Evolutionary conservation across 2,113 vertebrate genomes (phyloP).

Genomic region (Puntigrus tetrazona): DNA sequence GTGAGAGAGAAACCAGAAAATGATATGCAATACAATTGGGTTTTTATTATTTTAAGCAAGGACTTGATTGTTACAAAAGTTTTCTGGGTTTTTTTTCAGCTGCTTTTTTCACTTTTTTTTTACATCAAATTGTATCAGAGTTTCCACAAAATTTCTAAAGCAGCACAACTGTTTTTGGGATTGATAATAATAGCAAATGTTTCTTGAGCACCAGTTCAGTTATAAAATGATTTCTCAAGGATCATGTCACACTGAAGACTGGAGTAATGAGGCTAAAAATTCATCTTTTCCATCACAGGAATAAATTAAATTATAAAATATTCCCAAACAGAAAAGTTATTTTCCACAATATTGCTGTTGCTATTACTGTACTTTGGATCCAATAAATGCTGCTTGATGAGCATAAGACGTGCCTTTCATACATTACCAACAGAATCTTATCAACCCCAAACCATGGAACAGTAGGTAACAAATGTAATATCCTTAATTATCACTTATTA

Average conservation of each 20-base stretch:
- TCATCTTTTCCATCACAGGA: background rate
- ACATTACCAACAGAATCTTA: background rate
- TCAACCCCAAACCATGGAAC: background rate
- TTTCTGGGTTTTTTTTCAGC: background rate
- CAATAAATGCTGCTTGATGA: background rate
- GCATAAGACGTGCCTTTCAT: background rate
- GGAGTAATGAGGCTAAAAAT: background rate
- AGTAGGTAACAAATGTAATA: background rate
- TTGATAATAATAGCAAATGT: background rate
- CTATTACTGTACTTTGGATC: background rate
- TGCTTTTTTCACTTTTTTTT: background rate
- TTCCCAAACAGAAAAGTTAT: background rate
- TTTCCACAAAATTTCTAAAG: background rate
- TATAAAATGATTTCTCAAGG: background rate
- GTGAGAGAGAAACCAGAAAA: background rate
- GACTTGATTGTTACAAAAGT: background rate
- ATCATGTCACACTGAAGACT: background rate
- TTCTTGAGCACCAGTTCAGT: background rate
- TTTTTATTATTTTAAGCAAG: background rate
- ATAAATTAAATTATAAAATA: background rate
- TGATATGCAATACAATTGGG: background rate
- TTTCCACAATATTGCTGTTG: background rate
- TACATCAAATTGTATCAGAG: background rate
- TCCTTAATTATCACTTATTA: background rate
- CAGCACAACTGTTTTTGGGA: background rate